Conservation (phyloP, 2,113 vertebrate species). For the Delphinus delphis region DNA sequence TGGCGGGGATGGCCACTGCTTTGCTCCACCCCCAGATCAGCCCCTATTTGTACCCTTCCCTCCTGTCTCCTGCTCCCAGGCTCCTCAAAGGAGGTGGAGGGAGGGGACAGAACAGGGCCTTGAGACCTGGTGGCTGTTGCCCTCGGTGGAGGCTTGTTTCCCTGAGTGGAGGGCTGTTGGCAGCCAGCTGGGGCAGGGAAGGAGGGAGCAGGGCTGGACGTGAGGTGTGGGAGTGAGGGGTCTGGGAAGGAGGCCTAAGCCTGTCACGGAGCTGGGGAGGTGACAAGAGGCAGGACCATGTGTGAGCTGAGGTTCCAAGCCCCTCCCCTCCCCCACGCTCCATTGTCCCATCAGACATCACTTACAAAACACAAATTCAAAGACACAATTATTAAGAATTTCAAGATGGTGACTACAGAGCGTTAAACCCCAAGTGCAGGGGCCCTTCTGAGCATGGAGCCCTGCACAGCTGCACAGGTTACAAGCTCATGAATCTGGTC, state of each 20-base stretch:
- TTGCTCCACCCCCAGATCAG: background rate
- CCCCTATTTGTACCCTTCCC: rapidly evolving
- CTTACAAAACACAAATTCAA: background rate
- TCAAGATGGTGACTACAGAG: background rate
- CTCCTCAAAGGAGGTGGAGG: background rate
- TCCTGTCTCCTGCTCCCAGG: background rate
- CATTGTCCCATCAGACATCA: background rate
- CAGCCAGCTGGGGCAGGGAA: background rate
- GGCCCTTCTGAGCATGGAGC: background rate
- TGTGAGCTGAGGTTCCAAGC: background rate
- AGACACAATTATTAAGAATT: background rate
- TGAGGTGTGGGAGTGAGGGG: background rate
- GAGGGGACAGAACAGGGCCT: background rate
- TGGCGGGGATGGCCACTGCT: background rate
- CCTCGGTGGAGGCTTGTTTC: too few species aligned
- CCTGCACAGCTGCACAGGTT: background rate
- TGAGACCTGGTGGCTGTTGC: background rate
- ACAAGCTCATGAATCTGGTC: background rate
- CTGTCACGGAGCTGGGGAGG: background rate
- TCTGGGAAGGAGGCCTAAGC: background rate
- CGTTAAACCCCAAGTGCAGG: background rate
- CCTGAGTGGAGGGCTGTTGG: background rate
- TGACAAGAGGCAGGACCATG: background rate
- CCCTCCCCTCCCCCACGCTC: background rate
- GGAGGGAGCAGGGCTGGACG: background rate